These are phyloP conservation scores for Acanthurus leucopareius DNA, from an alignment of 2,797 vertebrate species.

Conservation along the genomic window DNA sequence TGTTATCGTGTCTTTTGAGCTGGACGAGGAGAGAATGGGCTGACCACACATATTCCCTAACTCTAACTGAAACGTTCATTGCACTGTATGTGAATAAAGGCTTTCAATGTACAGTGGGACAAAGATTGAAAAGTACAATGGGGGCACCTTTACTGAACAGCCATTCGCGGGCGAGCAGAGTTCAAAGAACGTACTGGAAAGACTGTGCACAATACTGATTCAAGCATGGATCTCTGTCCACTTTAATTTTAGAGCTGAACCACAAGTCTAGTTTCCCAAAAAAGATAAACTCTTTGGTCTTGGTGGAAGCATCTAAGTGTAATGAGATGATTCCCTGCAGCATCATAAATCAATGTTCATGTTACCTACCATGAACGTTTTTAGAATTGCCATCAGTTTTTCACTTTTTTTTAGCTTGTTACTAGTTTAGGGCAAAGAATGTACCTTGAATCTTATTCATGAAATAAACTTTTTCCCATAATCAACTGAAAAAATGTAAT, in stretches of 20 bases:
- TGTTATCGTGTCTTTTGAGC: conserved; percentile 67
- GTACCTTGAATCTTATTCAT: neutral
- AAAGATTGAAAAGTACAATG: conserved; percentile 84
- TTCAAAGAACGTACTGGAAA: conserved; percentile 80
- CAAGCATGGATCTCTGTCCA: conserved; percentile 33
- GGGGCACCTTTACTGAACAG: conserved; percentile 77
- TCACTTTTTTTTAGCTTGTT: neutral
- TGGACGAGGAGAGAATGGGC: conserved; percentile 73
- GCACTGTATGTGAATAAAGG: conserved; percentile 82
- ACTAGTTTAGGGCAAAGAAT: neutral
- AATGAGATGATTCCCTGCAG: neutral
- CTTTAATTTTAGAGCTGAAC: conserved; percentile 44
- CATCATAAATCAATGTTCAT: neutral
- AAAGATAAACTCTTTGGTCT: conserved; percentile 1
- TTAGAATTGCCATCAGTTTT: neutral
- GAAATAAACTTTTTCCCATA: neutral
- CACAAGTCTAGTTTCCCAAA: neutral
- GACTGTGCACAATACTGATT: conserved; percentile 55
- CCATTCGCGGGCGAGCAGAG: conserved; percentile 74
- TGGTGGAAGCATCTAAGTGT: neutral
- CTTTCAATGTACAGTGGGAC: conserved; percentile 84
- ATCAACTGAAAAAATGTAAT: neutral
- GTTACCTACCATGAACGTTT: neutral
- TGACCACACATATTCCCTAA: conserved; percentile 82
- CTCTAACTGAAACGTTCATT: conserved; percentile 78